Conservation (phyloP, 2,888 invertebrate genomes). For the Trichogramma evanescens region DNA sequence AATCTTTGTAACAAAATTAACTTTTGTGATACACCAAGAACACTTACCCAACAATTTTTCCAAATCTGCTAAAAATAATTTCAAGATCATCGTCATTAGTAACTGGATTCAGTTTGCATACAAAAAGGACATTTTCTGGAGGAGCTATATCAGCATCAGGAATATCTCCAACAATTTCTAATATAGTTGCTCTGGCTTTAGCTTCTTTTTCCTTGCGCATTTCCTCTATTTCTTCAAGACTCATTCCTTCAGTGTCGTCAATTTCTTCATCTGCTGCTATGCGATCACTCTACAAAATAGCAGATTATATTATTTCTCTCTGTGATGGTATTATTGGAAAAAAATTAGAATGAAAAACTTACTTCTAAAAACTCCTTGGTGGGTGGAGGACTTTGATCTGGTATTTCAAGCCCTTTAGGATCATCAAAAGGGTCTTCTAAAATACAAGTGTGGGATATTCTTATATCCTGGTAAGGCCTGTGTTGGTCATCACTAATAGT, state of each 20-base stretch:
- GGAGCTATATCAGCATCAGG: conserved; percentile 97
- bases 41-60: conserved; percentile 67
- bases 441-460: conserved; percentile 93
- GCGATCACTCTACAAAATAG: conserved; percentile 61
- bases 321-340: neutral
- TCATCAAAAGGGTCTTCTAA: conserved; percentile 95
- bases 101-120: conserved; percentile 97
- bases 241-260: conserved; percentile 81
- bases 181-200: conserved; percentile 89
- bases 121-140: conserved; percentile 97
- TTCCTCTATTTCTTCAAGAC: conserved; percentile 78
- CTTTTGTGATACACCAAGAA: neutral
- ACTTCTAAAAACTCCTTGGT: conserved; percentile 65
- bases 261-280: conserved; percentile 92
- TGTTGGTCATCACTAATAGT: conserved; percentile 84
- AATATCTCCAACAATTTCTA: conserved; percentile 97
- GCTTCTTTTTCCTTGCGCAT: conserved; percentile 86
- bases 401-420: conserved; percentile 68
- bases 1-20: neutral
- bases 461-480: conserved; percentile 88
- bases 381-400: conserved; percentile 84
- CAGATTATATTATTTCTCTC: conserved; percentile 2
- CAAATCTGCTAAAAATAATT: conserved; percentile 95
- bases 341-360: conserved; percentile 3
- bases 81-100: conserved; percentile 95